Base-by-base conservation (phyloP, 2,888 invertebrate species). In the Drosophila helvetica region DNA sequence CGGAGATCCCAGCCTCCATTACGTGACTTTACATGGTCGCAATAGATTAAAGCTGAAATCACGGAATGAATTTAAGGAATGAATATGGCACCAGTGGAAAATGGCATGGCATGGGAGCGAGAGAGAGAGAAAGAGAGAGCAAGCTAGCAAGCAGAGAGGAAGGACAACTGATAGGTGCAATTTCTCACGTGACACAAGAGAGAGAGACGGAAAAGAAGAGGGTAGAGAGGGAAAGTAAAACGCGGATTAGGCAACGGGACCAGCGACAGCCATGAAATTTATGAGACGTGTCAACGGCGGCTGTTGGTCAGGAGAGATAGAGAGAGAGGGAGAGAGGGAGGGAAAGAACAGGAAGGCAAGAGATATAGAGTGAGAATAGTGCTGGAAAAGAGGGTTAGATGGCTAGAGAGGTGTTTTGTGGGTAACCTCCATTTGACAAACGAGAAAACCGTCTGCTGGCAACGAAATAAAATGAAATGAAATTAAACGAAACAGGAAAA, bases 121-220 rank as follows among this genome's bases (percentile, higher is more conserved):
- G 2, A 5, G 33, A 33, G 12, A 4, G 12, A 33, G 12, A 4
- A 4, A 33, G 33, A 12, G 33, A 15, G 33, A 5, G 22, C 22
- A 19, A 1, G 12, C 3, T 4, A 5, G 18, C 3, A 43, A 25
- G 46, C 55, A 46, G 30, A 48, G 19, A 17, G 17, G 33, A 52
- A 63, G 56, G 50, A 58, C 53, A 74, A 81, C 78, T 85, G 84
- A 84, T 78, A 87, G 82, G 84, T 78, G 84, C 80, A 82, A 84
- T 87, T 86, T 86, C 82, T 80, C 86, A 86, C 84, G 86, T 87
- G 85, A 76, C 78, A 66, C 48, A 62, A 75, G 69, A 69, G 68
- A 70, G 81, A 47, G 42, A 52, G 25, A 25, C 7, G 7, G 62
- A n/a, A 8, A 48, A 38, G 19, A 50, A 52, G 33, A 15, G 4